Evolutionary conservation across 2,888 invertebrate genomes (phyloP).

Genomic region (Belgica antarctica): DNA sequence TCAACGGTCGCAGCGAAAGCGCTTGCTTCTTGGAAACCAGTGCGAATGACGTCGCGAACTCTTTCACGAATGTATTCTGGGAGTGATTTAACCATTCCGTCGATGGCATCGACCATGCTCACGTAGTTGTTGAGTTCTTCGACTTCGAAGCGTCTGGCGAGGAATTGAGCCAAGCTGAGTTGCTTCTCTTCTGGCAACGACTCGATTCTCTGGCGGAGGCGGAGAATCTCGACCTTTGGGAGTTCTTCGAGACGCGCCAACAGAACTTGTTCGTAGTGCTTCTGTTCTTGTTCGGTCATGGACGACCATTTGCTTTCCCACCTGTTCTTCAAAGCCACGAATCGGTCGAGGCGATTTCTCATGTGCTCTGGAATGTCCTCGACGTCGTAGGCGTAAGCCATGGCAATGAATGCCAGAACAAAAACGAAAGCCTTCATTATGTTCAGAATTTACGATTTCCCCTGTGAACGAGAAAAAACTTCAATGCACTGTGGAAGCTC

Average conservation of each 20-base stretch:
- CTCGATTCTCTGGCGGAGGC: not conserved
- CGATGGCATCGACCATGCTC: not conserved
- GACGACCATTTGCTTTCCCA: slow-evolving; percentile 22
- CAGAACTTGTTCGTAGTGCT: not conserved
- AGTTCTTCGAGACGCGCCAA: slow-evolving; percentile 13
- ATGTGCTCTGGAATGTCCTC: slow-evolving; percentile 34
- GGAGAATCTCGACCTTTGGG: not conserved
- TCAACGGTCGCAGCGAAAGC: not conserved
- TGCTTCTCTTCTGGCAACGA: not conserved
- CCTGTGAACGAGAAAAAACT: not conserved
- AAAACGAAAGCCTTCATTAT: slow-evolving; percentile 25
- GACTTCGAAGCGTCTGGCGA: slow-evolving; percentile 23
- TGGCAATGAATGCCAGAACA: slow-evolving; percentile 27
- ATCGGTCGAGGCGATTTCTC: slow-evolving; percentile 16
- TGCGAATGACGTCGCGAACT: not conserved
- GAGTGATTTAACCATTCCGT: not conserved
- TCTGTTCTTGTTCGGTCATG: not conserved
- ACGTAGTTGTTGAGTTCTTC: not conserved
- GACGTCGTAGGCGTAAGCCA: not conserved
- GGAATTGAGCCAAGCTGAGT: not conserved
- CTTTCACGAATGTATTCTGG: slow-evolving; percentile 28
- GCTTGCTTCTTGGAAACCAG: slow-evolving; percentile 4
- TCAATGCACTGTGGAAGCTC: not conserved
- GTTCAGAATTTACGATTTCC: not conserved
- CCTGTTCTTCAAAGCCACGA: not conserved